phyloP scores from a whole-genome alignment of 2,797 vertebrate species.

The Eleutherodactylus coqui region DNA sequence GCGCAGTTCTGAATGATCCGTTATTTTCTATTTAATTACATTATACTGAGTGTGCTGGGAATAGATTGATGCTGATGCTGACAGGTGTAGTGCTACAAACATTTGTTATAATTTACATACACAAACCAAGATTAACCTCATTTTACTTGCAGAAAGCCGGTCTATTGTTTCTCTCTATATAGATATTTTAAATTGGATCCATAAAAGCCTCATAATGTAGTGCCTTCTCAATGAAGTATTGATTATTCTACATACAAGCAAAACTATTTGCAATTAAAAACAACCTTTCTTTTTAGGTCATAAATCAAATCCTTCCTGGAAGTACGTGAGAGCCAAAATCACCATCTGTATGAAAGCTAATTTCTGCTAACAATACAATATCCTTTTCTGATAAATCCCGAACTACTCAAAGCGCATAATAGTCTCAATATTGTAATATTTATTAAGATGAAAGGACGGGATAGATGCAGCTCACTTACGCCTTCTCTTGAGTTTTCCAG shows the following conservation, averaged over 20 bases:
- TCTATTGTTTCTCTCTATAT: conserved; percentile 49
- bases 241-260: conserved; percentile 53
- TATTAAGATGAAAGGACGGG: neutral
- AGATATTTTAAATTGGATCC: conserved; percentile 56
- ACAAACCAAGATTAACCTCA: conserved; percentile 39
- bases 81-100: conserved; percentile 25
- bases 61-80: conserved; percentile 19
- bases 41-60: neutral
- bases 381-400: conserved; percentile 19
- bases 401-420: neutral
- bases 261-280: conserved; percentile 60
- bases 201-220: conserved; percentile 52
- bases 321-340: conserved; percentile 14
- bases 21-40: conserved; percentile 32
- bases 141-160: conserved; percentile 36
- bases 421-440: neutral
- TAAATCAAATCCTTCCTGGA: conserved; percentile 37
- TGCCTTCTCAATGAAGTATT: conserved; percentile 59
- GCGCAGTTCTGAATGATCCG: neutral
- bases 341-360: conserved; percentile 15
- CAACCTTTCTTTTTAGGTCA: conserved; percentile 39
- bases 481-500: neutral
- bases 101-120: conserved; percentile 46
- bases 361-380: conserved; percentile 39
- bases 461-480: neutral